Conservation (phyloP, 2,797 vertebrate genomes). For the Perodicticus potto region DNA sequence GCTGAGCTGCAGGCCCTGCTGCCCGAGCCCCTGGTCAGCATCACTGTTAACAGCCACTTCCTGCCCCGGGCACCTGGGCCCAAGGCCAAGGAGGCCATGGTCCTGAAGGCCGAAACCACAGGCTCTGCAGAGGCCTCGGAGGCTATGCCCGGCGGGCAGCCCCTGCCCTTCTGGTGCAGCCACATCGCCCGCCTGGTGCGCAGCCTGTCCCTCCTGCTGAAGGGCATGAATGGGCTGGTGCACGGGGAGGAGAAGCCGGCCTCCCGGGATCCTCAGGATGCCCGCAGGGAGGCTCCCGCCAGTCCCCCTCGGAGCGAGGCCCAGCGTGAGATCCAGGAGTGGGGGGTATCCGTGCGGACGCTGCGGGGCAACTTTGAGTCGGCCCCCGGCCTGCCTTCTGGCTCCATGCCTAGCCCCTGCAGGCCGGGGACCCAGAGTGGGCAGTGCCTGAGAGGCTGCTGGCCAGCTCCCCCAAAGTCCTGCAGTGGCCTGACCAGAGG, state of each 20-base stretch:
- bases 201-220: conserved; percentile 94
- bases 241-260: neutral
- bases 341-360: conserved; percentile 94
- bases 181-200: conserved; percentile 94
- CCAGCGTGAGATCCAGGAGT: conserved; percentile 94
- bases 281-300: accelerated
- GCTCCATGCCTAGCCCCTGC: neutral
- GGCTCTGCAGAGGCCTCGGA: conserved; percentile 47
- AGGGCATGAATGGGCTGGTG: conserved; percentile 86
- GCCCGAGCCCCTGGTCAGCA: conserved; percentile 94
- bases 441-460: neutral
- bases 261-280: accelerated
- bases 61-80: conserved; percentile 71
- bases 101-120: neutral
- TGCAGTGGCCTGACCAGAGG: accelerated
- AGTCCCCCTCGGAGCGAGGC: conserved; percentile 47
- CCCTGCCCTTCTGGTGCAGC: conserved; percentile 94
- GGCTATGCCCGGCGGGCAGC: conserved; percentile 66
- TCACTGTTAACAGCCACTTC: conserved; percentile 93
- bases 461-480: accelerated
- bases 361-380: conserved; percentile 94
- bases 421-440: accelerated
- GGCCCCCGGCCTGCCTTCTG: accelerated
- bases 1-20: conserved; percentile 94
- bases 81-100: conserved; percentile 9